Evolutionary conservation across 2,888 invertebrate species (phyloP), one percentile per base, ranked within the genome.

Genomic region (Ornithoptera priamus): DNA sequence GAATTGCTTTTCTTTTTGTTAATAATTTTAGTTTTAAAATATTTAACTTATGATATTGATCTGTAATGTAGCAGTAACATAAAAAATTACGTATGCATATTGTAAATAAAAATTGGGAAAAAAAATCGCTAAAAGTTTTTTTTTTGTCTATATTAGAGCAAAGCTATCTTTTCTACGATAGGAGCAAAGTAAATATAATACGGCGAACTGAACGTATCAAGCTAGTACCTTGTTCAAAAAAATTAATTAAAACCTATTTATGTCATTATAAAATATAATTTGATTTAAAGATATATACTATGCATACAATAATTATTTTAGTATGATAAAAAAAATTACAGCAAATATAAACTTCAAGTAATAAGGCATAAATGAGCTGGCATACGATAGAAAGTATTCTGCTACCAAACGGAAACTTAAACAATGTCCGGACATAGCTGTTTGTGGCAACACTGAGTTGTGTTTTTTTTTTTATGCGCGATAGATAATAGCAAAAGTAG

Each of bases 151-250:
- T 50, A 50, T 20, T 57, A 20, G 17, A 58, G 65, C 71, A 65
- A 71, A 70, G 77, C 75, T 58, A 65, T 69, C 72, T 75, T 69
- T 65, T n/a, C 72, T 73, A 66, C 67, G 56, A 7, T 71, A 64
- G 60, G 61, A 60, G 61, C 61, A 85, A 85, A 84, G 84, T 72
- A 83, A 85, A 80, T 68, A 78, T 78, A 84, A 80, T 80, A 82
- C 79, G 81, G 84, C 69, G 69, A 86, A 86, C 76, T 77, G n/a
- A 85, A 83, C 67, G 82, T 75, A 85, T 80, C 30, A 85, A 87
- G 85, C 85, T 56, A 30, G 59, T 30, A 30, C 65, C 39, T 57
- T 62, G 17, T 50, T 15, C 18, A 18, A 50, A 50, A 2, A 50
- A 50, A 50, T 50, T 17, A 50, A 50, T 50, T 15, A 17, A 12